Evolutionary conservation across 2,113 vertebrate genomes (phyloP).

Genomic region (Festucalex cinctus): DNA sequence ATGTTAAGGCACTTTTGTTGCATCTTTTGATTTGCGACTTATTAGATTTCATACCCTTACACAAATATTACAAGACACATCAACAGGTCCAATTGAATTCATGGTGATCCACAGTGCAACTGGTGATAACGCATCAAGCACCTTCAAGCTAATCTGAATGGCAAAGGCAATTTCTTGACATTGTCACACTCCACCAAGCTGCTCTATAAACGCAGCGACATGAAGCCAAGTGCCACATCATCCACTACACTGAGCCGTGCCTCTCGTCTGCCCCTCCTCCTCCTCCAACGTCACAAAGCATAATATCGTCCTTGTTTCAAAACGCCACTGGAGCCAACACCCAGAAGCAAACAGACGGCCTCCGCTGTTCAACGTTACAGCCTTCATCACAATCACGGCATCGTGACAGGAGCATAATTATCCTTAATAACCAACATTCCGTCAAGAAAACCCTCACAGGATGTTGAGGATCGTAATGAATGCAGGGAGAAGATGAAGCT

Average conservation of each 20-base stretch:
- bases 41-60: background rate
- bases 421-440: constrained; percentile 18
- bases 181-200: constrained; percentile 4
- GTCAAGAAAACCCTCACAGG: constrained; percentile 1
- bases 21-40: too few relatives aligned
- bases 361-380: constrained; percentile 26
- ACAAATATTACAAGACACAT: background rate
- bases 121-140: background rate
- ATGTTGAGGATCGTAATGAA: constrained; percentile 36
- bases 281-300: constrained; percentile 24
- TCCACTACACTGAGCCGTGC: constrained; percentile 11
- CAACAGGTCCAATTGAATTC: background rate
- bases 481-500: constrained; percentile 38
- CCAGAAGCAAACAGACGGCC: constrained; percentile 39
- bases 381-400: constrained; percentile 31
- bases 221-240: constrained; percentile 17
- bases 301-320: constrained; percentile 31
- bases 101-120: background rate
- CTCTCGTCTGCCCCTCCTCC: background rate
- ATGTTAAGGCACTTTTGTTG: background rate
- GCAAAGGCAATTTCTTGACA: constrained; percentile 35
- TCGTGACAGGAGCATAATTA: constrained; percentile 41
- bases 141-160: constrained; percentile 21
- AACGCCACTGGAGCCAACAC: constrained; percentile 33
- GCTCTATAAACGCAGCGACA: constrained; percentile 20